These are phyloP conservation scores for Antechinus flavipes DNA, from an alignment of 2,113 vertebrate genomes.

Conservation along the genomic window DNA sequence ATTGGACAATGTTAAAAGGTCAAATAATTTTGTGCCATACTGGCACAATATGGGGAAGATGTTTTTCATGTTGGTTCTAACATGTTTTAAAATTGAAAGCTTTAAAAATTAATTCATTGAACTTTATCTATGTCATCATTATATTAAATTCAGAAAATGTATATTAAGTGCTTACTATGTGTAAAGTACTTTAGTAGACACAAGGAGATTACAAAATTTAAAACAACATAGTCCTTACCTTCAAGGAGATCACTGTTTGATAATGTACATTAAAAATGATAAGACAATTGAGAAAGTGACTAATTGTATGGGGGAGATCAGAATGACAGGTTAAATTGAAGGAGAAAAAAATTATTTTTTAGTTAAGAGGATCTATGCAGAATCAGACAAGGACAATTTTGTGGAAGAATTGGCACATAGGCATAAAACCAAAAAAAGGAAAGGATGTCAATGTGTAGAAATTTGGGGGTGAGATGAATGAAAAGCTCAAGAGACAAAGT, in stretches of 20 bases:
- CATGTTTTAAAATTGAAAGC: slow-evolving; percentile 59
- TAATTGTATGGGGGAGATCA: background rate
- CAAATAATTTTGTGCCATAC: slow-evolving; percentile 48
- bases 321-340: background rate
- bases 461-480: background rate
- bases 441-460: background rate
- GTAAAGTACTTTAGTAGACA: background rate
- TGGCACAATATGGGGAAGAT: background rate
- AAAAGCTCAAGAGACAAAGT: background rate
- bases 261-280: background rate
- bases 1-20: slow-evolving; percentile 63
- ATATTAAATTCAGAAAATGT: slow-evolving; percentile 26
- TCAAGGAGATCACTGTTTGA: background rate
- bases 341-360: background rate
- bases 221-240: background rate
- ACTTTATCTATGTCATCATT: slow-evolving; percentile 66
- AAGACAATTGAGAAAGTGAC: background rate
- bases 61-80: slow-evolving; percentile 8
- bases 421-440: background rate
- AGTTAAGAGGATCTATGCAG: background rate
- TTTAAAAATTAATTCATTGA: slow-evolving; percentile 64
- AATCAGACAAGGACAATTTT: background rate
- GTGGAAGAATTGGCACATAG: background rate
- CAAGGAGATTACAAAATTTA: background rate
- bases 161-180: background rate